Evolutionary conservation across 1,140 invertebrate species (phyloP).

Genomic region (Coptotermes formosanus): DNA sequence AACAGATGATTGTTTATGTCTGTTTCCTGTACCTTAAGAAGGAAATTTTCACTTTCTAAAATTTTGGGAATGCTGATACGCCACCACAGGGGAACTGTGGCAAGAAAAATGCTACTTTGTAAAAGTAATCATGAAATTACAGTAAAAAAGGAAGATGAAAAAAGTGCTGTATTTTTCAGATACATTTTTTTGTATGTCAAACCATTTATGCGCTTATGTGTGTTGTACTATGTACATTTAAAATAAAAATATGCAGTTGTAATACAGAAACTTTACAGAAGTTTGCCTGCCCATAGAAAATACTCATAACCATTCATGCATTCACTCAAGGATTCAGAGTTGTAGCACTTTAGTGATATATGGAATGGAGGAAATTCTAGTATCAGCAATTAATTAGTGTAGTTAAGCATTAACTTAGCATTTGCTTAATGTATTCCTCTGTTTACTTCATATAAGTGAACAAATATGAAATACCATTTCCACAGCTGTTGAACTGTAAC

Average conservation of each 20-base stretch:
- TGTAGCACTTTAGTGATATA: too few species aligned
- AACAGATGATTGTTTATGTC: not conserved
- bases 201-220: constrained; percentile 10
- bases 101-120: not conserved
- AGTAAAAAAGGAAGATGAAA: not conserved
- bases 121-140: not conserved
- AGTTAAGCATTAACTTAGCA: too few species aligned
- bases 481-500: too few species aligned
- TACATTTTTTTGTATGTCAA: not conserved
- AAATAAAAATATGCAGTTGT: not conserved
- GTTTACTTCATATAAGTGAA: too few species aligned
- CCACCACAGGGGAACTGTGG: not conserved
- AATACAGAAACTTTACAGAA: not conserved
- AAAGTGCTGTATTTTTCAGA: not conserved
- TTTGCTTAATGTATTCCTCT: too few species aligned
- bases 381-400: too few species aligned
- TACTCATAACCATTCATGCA: too few species aligned
- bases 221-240: not conserved
- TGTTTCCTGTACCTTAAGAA: not conserved
- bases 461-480: too few species aligned
- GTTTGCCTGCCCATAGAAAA: too few species aligned
- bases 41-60: not conserved
- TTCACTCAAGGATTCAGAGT: too few species aligned
- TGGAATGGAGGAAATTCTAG: too few species aligned
- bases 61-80: not conserved